Evolutionary conservation across 2,113 vertebrate species (phyloP).

Genomic region (Callipepla californica): DNA sequence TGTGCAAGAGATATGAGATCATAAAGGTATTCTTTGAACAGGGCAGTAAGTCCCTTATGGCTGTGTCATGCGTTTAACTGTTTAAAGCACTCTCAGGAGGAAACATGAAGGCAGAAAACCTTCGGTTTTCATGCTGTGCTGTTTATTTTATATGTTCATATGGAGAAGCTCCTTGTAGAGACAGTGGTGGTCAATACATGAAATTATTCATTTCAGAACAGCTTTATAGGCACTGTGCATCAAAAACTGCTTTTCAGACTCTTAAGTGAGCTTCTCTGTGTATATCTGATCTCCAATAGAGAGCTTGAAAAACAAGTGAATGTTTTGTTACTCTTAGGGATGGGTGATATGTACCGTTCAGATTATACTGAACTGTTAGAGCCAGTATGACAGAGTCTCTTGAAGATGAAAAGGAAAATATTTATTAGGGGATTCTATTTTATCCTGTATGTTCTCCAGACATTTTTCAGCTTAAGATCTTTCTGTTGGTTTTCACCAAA

Average conservation of each 20-base stretch:
- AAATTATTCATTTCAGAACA: neutral
- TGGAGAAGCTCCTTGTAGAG: neutral
- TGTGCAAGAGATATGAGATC: neutral
- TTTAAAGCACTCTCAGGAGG: neutral
- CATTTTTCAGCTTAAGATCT: neutral
- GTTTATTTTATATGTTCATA: neutral
- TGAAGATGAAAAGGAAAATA: neutral
- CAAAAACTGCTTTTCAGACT: neutral
- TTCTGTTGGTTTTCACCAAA: neutral
- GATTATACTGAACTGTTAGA: neutral
- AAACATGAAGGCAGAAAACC: neutral
- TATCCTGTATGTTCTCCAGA: neutral
- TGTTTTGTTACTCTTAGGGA: neutral
- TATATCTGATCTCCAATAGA: neutral
- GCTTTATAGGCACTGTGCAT: neutral
- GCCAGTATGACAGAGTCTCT: neutral
- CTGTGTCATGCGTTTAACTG: neutral
- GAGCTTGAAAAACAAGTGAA: neutral
- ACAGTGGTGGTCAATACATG: neutral
- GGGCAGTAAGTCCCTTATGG: neutral
- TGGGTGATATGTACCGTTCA: rapidly evolving
- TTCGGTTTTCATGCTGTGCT: neutral
- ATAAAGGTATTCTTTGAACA: neutral
- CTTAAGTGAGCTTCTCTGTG: neutral
- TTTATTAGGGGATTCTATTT: neutral